Conservation (phyloP, 2,797 vertebrate species). For the Myotis findleyi region DNA sequence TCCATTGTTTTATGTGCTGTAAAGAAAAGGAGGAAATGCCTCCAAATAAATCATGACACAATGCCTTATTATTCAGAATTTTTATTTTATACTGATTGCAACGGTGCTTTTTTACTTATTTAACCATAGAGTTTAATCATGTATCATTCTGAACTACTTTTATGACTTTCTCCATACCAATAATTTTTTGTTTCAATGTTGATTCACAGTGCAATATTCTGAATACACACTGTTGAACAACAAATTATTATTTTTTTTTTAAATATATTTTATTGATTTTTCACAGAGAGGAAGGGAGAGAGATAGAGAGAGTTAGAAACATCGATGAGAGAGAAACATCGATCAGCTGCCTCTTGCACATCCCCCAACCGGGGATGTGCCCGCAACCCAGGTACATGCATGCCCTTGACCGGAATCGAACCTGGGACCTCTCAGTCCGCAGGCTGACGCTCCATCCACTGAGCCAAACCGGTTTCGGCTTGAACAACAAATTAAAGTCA, state of each 20-base stretch:
- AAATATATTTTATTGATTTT: too few species aligned
- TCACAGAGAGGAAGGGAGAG: too few species aligned
- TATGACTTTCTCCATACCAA: not conserved
- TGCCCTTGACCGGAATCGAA: too few species aligned
- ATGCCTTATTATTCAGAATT: slow-evolving; percentile 6
- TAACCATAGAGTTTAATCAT: not conserved
- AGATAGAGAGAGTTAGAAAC: too few species aligned
- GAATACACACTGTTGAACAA: not conserved
- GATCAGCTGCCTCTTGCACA: too few species aligned
- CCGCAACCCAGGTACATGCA: too few species aligned
- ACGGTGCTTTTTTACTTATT: not conserved
- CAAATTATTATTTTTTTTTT: too few species aligned
- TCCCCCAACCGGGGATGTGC: too few species aligned
- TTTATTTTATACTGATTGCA: slow-evolving; percentile 19
- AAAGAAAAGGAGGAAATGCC: not conserved
- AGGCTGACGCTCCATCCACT: too few species aligned
- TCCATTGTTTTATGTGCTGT: not conserved
- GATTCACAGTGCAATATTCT: not conserved
- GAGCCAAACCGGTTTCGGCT: too few species aligned
- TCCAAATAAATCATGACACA: slow-evolving; percentile 28
- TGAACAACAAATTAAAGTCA: not conserved
- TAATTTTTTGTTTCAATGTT: not conserved
- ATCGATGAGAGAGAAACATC: too few species aligned
- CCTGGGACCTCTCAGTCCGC: too few species aligned
- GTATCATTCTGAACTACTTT: not conserved